A percentile compares a stretch with the other conserved stretches of the same genome.
These are phyloP conservation scores for Hassar affinis DNA, from an alignment of 2,113 vertebrate genomes.

Conservation along the genomic window DNA sequence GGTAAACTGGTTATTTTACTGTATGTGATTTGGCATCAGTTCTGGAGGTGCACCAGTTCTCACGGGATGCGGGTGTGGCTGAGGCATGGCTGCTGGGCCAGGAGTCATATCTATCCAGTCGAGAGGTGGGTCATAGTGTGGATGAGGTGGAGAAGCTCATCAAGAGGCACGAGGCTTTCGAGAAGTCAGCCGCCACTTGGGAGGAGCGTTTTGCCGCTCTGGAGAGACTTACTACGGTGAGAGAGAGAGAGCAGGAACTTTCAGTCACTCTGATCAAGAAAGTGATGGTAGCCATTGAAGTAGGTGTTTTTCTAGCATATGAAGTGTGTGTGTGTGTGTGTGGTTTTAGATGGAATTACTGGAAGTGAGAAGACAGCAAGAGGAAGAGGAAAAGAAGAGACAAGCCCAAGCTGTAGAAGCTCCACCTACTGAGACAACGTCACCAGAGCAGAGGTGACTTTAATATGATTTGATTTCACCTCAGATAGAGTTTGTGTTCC, in stretches of 20 bases:
- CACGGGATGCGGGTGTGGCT: conserved; percentile 89
- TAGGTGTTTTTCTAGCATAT: background rate
- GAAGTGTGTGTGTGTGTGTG: background rate
- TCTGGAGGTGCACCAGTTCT: conserved; percentile 97
- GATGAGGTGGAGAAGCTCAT: conserved; percentile 96
- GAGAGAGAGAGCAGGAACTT: conserved; percentile 35
- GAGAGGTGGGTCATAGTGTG: conserved; percentile 91
- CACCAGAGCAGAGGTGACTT: conserved; percentile 82
- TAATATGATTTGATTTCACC: background rate
- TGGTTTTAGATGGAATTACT: conserved; percentile 84
- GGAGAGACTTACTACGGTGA: conserved; percentile 91
- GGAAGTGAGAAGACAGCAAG: conserved; percentile 92
- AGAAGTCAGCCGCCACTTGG: conserved; percentile 96
- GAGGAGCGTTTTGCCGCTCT: conserved; percentile 92
- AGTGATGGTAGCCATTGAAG: background rate
- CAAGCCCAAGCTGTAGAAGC: conserved; percentile 80
- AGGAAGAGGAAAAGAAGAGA: conserved; percentile 89
- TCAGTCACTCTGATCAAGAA: background rate
- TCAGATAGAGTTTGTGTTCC: background rate
- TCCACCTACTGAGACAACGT: conserved; percentile 66
- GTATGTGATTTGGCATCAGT: conserved; percentile 66
- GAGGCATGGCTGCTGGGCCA: conserved; percentile 96
- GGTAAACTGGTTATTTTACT: background rate
- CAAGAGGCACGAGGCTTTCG: conserved; percentile 94
- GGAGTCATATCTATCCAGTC: conserved; percentile 90